Conservation (phyloP, 2,797 vertebrate species). For the Manis crassicaudata region DNA sequence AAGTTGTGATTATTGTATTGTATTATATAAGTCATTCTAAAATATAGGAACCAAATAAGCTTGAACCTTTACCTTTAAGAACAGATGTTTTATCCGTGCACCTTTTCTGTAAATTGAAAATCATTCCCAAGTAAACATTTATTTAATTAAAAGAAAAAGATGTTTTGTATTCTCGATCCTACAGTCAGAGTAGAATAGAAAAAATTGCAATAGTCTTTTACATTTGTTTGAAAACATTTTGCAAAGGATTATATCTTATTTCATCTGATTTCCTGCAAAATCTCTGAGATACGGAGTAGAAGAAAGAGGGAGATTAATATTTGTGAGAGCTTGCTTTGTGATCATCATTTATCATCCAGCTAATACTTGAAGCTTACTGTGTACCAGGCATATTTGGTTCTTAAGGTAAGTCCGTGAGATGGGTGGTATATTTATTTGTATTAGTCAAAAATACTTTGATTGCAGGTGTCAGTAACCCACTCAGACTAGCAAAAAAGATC, state of each 20-base stretch:
- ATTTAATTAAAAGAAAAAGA: background rate
- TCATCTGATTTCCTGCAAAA: conserved; percentile 49
- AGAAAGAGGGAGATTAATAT: conserved; percentile 38
- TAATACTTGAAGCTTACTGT: conserved; percentile 4
- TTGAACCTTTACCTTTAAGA: conserved; percentile 32
- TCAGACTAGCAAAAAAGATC: background rate
- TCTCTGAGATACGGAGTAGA: background rate
- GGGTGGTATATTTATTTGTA: background rate
- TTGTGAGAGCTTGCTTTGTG: background rate
- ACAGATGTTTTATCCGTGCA: background rate
- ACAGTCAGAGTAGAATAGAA: conserved; percentile 4
- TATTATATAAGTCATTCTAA: background rate
- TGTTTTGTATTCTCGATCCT: conserved; percentile 39
- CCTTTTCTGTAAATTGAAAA: background rate
- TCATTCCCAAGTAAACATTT: background rate
- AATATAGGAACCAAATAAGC: background rate
- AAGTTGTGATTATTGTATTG: background rate
- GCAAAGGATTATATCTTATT: conserved; percentile 35
- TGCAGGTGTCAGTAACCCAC: background rate
- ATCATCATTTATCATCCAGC: conserved; percentile 18
- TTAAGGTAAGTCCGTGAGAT: background rate
- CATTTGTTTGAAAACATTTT: conserved; percentile 38
- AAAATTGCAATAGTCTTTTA: conserved; percentile 19
- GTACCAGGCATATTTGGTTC: background rate
- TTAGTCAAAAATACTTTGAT: background rate